phyloP scores from a whole-genome alignment of 2,113 vertebrate species.

The Laticauda laticaudata region DNA sequence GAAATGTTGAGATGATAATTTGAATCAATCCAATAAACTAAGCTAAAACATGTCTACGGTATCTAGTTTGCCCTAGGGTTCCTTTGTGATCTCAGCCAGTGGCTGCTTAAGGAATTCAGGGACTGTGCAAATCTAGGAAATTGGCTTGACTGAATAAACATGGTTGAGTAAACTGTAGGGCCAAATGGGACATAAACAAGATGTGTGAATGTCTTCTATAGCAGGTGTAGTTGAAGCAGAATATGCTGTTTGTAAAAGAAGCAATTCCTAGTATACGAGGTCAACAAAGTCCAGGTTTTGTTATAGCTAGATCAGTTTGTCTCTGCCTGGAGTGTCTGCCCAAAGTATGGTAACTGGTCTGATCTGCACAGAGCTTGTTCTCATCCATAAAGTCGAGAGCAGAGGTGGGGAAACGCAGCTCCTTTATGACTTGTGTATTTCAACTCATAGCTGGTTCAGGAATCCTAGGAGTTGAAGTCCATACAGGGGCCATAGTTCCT shows the following conservation, averaged over 20 bases:
- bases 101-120: not conserved
- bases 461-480: too few species aligned
- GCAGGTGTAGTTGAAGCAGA: not conserved
- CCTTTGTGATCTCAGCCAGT: not conserved
- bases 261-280: not conserved
- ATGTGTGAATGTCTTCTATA: not conserved
- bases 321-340: not conserved
- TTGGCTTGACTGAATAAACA: not conserved
- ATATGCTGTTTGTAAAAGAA: not conserved
- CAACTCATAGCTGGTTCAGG: too few species aligned
- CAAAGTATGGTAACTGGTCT: not conserved
- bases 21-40: not conserved
- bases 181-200: not conserved
- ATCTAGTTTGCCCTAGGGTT: not conserved
- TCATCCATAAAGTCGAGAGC: not conserved
- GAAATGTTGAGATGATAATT: not conserved
- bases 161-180: not conserved
- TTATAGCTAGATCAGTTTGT: not conserved
- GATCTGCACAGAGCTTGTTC: not conserved
- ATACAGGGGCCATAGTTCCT: too few species aligned
- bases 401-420: too few species aligned
- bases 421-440: too few species aligned
- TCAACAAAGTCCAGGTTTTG: not conserved
- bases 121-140: not conserved
- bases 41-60: not conserved